A percentile compares a stretch with the other conserved stretches of the same genome.
phyloP scores from a whole-genome alignment of 2,888 invertebrate genomes.

The Poecilobothrus nobilitatus region DNA sequence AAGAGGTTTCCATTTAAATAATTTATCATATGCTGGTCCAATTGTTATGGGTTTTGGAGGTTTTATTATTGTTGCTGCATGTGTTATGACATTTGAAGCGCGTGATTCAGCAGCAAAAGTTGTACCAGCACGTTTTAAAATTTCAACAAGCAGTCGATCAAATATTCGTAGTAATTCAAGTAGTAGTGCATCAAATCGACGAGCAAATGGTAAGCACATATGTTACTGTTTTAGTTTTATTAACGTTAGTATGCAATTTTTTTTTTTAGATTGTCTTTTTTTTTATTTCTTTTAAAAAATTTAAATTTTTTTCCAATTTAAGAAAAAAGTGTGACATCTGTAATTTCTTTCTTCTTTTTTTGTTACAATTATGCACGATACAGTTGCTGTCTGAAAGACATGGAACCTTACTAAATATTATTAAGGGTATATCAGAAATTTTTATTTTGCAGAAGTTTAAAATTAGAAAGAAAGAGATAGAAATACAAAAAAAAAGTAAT shows the following conservation, averaged over 20 bases:
- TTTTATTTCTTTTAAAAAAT: too few relatives aligned
- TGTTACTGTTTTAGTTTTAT: neutral
- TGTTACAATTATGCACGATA: too few relatives aligned
- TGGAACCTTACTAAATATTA: too few relatives aligned
- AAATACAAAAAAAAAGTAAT: too few relatives aligned
- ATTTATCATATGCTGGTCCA: slow-evolving; percentile 91
- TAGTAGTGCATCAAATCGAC: slow-evolving; percentile 37
- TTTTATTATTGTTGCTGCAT: slow-evolving; percentile 92
- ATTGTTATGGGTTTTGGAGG: slow-evolving; percentile 97
- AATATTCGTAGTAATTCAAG: slow-evolving; percentile 37
- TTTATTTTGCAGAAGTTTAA: too few relatives aligned
- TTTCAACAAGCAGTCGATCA: slow-evolving; percentile 37
- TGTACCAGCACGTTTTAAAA: slow-evolving; percentile 65
- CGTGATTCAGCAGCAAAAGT: slow-evolving; percentile 90
- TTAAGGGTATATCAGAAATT: too few relatives aligned
- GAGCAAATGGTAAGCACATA: slow-evolving; percentile 35
- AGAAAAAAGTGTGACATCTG: too few relatives aligned
- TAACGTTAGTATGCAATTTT: neutral
- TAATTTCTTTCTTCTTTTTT: too few relatives aligned
- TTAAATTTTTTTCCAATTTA: too few relatives aligned
- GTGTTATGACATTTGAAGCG: slow-evolving; percentile 98
- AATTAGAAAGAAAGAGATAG: neutral
- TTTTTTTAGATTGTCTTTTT: too few relatives aligned
- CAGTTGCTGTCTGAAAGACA: too few relatives aligned
- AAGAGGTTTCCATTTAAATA: slow-evolving; percentile 75